A percentile compares a stretch with the other conserved stretches of the same genome.
Conservation (phyloP, 1,140 invertebrate species). For the Heliconius nattereri region DNA sequence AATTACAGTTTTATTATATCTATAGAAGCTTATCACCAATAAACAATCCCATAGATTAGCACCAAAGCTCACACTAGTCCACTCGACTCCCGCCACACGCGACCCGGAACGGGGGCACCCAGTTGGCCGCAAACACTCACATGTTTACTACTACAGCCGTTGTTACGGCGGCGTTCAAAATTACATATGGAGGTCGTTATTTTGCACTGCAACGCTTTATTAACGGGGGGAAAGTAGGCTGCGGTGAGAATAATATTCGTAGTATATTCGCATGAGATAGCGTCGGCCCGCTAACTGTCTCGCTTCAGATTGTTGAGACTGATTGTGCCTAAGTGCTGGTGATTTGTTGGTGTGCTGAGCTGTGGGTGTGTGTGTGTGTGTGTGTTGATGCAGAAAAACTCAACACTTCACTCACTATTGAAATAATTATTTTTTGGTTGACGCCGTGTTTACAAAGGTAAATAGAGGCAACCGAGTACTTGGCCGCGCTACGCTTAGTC, state of each 20-base stretch:
- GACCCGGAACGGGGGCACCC: constrained; percentile 34
- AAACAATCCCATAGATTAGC: constrained; percentile 21
- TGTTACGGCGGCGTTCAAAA: constrained; percentile 39
- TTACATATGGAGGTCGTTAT: constrained; percentile 44
- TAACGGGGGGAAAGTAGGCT: constrained; percentile 39
- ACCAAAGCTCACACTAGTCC: constrained; percentile 4
- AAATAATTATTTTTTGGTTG: too few relatives aligned
- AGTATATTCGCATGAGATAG: constrained; percentile 58
- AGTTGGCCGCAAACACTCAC: constrained; percentile 38
- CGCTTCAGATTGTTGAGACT: constrained; percentile 51
- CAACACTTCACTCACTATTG: too few relatives aligned
- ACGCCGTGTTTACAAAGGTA: too few relatives aligned
- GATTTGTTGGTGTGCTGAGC: constrained; percentile 30
- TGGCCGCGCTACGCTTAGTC: too few relatives aligned
- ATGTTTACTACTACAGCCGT: constrained; percentile 24
- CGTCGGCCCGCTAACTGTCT: constrained; percentile 53
- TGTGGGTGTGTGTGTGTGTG: not conserved
- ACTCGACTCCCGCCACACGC: constrained; percentile 27
- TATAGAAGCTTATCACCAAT: not conserved
- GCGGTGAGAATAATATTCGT: constrained; percentile 53
- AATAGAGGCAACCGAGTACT: too few relatives aligned
- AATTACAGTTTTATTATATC: too few relatives aligned
- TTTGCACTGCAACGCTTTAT: constrained; percentile 42
- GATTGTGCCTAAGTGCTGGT: constrained; percentile 35
- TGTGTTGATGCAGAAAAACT: too few relatives aligned